Evolutionary conservation across 2,113 vertebrate species (phyloP).

Genomic region (Trogon surrucura): DNA sequence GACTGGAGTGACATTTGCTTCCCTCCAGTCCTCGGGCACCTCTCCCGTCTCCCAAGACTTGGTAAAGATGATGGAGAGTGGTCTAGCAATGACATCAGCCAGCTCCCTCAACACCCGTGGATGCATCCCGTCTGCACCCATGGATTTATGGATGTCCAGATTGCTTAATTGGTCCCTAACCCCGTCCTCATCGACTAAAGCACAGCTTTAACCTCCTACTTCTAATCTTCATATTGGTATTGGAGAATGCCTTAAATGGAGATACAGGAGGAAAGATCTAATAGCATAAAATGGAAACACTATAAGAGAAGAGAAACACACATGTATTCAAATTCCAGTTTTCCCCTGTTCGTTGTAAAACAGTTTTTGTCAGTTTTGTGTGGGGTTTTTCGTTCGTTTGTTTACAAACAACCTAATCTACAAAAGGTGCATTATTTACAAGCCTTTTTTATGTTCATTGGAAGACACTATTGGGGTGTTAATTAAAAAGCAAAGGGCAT

Average conservation of each 20-base stretch:
- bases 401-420: not conserved
- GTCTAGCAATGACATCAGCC: no score
- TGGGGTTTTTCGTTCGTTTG: no score
- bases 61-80: no score
- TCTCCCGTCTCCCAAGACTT: no score
- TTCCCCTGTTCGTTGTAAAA: conserved; percentile 11
- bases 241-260: not conserved
- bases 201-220: not conserved
- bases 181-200: no score
- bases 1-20: no score
- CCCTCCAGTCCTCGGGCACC: no score
- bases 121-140: no score
- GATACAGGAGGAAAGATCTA: not conserved
- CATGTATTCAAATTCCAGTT: not conserved
- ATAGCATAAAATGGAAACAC: not conserved
- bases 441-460: not conserved
- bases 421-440: not conserved
- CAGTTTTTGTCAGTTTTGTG: not conserved
- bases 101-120: no score
- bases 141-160: no score
- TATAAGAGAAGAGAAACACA: not conserved
- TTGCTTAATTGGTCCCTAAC: no score
- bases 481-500: conserved; percentile 2
- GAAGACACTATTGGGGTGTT: not conserved
- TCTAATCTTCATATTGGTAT: not conserved